phyloP scores from a whole-genome alignment of 1,140 invertebrate species.

The Stegodyphus dumicola region DNA sequence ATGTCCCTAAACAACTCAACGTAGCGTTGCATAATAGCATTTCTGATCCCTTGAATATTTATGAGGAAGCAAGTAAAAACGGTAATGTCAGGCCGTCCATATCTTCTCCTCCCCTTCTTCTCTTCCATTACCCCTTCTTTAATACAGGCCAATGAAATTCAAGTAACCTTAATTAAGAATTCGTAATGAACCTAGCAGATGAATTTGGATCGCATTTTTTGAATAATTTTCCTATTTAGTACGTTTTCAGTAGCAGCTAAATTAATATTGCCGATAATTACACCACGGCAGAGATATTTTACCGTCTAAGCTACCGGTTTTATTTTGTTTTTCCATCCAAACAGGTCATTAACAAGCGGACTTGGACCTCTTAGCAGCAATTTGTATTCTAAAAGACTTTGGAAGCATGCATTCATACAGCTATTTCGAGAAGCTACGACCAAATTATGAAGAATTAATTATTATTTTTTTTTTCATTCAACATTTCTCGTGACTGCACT shows the following conservation, averaged over 20 bases:
- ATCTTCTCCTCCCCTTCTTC: neutral
- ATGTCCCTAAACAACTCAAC: conserved; percentile 1
- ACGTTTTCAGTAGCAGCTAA: conserved; percentile 55
- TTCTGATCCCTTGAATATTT: conserved; percentile 26
- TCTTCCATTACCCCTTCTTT: neutral
- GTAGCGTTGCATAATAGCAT: conserved; percentile 8
- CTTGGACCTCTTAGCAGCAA: conserved; percentile 17
- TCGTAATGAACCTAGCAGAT: conserved; percentile 33
- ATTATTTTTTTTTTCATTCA: conserved; percentile 32
- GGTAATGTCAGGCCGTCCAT: neutral
- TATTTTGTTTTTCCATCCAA: conserved; percentile 40
- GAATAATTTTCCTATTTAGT: conserved; percentile 41
- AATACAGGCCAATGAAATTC: conserved; percentile 22
- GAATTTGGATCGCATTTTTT: conserved; percentile 48
- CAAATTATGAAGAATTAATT: conserved; percentile 17
- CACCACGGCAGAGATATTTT: conserved; percentile 53
- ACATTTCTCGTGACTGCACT: conserved; percentile 4
- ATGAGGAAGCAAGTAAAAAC: conserved; percentile 19
- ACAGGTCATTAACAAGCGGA: conserved; percentile 32
- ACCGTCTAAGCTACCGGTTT: conserved; percentile 33
- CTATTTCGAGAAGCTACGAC: conserved; percentile 29
- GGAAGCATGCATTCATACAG: conserved; percentile 37
- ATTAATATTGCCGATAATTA: conserved; percentile 61
- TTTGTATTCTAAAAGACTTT: conserved; percentile 55
- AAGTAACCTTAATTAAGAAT: conserved; percentile 40